A percentile compares a stretch with the other conserved stretches of the same genome.
phyloP scores from a whole-genome alignment of 2,888 invertebrate species.

The Hyalella azteca region DNA sequence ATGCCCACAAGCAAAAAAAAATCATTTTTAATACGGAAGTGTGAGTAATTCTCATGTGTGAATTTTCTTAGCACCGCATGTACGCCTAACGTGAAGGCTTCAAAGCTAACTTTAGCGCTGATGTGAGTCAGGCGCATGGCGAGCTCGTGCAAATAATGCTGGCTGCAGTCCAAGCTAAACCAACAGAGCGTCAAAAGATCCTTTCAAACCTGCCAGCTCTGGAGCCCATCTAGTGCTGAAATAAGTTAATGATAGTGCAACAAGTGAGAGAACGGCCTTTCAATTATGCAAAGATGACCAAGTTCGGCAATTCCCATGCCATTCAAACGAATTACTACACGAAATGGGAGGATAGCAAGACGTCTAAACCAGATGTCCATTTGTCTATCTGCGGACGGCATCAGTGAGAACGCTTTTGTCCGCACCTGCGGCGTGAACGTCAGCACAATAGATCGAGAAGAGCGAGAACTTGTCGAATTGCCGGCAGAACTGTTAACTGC shows the following conservation, averaged over 20 bases:
- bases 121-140: background rate
- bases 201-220: background rate
- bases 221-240: constrained; percentile 4
- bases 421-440: constrained; percentile 36
- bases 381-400: constrained; percentile 22
- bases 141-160: constrained; percentile 10
- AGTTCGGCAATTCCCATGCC: constrained; percentile 26
- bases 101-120: background rate
- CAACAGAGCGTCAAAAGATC: background rate
- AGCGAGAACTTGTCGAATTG: constrained; percentile 32
- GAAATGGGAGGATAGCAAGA: constrained; percentile 29
- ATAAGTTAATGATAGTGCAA: constrained; percentile 24
- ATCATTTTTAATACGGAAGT: no score
- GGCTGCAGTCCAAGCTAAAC: background rate
- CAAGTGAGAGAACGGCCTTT: constrained; percentile 34
- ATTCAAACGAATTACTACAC: constrained; percentile 33
- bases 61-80: no score
- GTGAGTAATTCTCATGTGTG: no score
- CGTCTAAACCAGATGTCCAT: constrained; percentile 33
- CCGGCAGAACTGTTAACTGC: constrained; percentile 11
- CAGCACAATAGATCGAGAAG: background rate
- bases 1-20: no score
- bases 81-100: no score
- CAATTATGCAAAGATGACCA: constrained; percentile 32
- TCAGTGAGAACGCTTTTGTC: constrained; percentile 33